phyloP scores from a whole-genome alignment of 2,113 vertebrate genomes.

The Malurus alboscapulatus region DNA sequence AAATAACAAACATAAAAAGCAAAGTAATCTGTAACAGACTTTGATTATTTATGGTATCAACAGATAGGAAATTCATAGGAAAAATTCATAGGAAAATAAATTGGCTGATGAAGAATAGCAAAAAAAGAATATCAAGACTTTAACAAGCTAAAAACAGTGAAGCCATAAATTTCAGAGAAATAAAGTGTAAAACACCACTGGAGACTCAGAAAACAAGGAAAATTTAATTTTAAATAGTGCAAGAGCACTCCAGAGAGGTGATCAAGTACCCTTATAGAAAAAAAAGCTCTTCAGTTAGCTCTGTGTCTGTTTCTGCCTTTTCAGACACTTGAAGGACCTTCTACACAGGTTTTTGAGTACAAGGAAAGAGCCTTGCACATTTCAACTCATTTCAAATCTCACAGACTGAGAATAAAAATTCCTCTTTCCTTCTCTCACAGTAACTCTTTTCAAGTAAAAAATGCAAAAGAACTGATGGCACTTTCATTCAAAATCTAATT shows the following conservation, averaged over 20 bases:
- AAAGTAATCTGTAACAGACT: neutral
- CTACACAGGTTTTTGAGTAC: neutral
- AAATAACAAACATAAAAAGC: neutral
- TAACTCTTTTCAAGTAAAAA: neutral
- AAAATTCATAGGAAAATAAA: neutral
- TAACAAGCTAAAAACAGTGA: neutral
- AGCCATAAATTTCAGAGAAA: neutral
- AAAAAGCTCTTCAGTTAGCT: neutral
- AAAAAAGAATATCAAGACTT: neutral
- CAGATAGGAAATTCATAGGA: neutral
- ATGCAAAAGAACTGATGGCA: neutral
- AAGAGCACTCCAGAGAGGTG: neutral
- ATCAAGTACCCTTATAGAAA: neutral
- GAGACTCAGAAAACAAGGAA: neutral
- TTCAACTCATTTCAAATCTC: neutral
- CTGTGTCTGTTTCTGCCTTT: neutral
- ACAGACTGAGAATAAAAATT: neutral
- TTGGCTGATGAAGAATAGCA: neutral
- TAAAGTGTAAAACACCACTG: neutral
- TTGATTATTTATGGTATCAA: neutral
- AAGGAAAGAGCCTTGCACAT: neutral
- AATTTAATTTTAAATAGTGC: neutral
- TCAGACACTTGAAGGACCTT: neutral
- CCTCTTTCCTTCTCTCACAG: neutral
- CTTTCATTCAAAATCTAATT: neutral